Base-by-base conservation (phyloP, 1,140 invertebrate genomes). In the Psilanteris sp. region DNA sequence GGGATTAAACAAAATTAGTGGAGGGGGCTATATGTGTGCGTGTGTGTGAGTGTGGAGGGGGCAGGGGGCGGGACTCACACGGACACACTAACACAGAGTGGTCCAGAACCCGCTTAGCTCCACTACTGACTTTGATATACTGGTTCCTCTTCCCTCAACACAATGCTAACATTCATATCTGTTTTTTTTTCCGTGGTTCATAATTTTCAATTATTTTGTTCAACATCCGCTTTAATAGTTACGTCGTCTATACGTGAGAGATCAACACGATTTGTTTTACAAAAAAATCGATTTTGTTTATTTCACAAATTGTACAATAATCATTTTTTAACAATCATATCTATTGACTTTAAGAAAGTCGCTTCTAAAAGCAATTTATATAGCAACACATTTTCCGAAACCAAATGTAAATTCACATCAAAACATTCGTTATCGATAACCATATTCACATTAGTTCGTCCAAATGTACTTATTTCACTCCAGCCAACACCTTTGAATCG, bases 371-470 rank as follows among this genome's bases (percentile, higher is more conserved):
- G 8, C 6, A 26, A 26, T 26, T 26, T 7, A 26, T 26, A 5
- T 5, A 1, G 4, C 8, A 26, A 26, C 2, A 7, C 24, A 4
- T 3, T 7, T 4, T 26, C 24, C 3, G 24, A 26, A 26, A 26
- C 8, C 4, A 26, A 1, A 4, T 26, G 24, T 1, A 26, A 26
- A 1, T 7, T 1, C 2, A 20, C 5, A 20, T 3, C 5, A 20
- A 11, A 70, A 18, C 4, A 4, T 5, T 64, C 16, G 1, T 54
- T 36, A 34, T 76, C 64, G 13, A 76, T 70, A 11, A 7, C 50
- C 2, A 64, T 31, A 36, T 44, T 10, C 1, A 44, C 36, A 5
- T 9, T 4, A 8, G 22, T 24, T 10, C 24, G 55, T 0, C 62
- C 64, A 6, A 68, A 29, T 8, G 72, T 68, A 4, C 15, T 20